phyloP scores from a whole-genome alignment of 2,888 invertebrate species.

The Dicyrtomina minuta region DNA sequence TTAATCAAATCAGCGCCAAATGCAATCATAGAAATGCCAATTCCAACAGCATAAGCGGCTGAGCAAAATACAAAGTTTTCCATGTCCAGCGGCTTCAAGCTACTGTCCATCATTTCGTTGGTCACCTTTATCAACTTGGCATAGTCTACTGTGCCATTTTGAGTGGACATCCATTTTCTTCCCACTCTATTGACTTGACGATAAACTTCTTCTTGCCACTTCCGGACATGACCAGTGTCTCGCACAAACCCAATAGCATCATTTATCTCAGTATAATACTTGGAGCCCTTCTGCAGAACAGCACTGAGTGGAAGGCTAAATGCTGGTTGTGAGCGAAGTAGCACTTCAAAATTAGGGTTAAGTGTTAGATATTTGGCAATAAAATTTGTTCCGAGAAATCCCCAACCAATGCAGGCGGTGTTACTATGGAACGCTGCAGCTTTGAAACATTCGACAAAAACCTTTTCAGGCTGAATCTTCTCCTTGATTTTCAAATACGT shows the following conservation, averaged over 20 bases:
- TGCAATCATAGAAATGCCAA: too few relatives aligned
- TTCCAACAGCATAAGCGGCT: too few relatives aligned
- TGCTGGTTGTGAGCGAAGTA: neutral
- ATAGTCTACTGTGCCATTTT: too few relatives aligned
- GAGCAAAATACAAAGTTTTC: too few relatives aligned
- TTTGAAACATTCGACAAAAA: neutral
- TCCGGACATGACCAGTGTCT: neutral
- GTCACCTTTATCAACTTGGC: too few relatives aligned
- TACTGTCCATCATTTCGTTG: too few relatives aligned
- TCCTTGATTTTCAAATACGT: neutral
- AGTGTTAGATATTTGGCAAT: constrained; percentile 15
- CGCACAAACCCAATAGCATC: neutral
- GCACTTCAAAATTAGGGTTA: neutral
- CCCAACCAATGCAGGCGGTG: neutral
- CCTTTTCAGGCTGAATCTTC: neutral
- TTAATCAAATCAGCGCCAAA: too few relatives aligned
- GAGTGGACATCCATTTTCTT: too few relatives aligned
- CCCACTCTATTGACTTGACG: neutral
- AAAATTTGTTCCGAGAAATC: neutral
- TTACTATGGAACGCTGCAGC: neutral
- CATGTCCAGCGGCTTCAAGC: too few relatives aligned
- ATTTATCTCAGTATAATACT: neutral
- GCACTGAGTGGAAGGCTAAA: neutral
- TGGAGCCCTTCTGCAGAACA: neutral
- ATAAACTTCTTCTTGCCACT: neutral